Percentiles rank a stretch among this genome's conserved stretches.
phyloP scores from a whole-genome alignment of 2,113 vertebrate species.

The Tringa solitaria region DNA sequence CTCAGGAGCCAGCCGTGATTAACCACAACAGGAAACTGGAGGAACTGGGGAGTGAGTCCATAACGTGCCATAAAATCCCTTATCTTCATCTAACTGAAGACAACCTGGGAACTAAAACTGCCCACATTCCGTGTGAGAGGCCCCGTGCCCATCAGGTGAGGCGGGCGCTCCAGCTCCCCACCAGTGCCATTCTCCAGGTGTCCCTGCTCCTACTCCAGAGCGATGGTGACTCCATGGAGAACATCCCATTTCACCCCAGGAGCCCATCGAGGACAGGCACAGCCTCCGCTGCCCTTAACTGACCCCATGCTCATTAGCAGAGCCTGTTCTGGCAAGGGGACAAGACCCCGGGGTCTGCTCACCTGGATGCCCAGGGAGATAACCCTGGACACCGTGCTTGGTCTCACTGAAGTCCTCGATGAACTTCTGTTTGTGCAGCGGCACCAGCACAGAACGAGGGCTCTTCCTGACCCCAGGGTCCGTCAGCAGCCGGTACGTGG shows the following conservation, averaged over 20 bases:
- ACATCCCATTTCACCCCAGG: background rate
- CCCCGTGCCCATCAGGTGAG: background rate
- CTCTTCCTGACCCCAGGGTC: accelerated
- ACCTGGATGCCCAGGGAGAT: background rate
- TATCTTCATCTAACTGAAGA: background rate
- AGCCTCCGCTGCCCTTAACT: accelerated
- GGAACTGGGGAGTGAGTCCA: accelerated
- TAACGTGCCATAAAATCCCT: background rate
- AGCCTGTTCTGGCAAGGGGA: accelerated
- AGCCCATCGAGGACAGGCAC: accelerated
- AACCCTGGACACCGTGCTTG: accelerated
- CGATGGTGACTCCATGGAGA: accelerated
- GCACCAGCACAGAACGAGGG: background rate
- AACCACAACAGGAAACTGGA: background rate
- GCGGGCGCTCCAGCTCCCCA: accelerated
- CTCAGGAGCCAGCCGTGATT: background rate
- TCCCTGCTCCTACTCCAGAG: background rate
- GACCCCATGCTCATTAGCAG: accelerated
- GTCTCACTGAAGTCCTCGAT: accelerated
- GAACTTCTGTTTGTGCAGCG: background rate
- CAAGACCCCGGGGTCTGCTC: background rate
- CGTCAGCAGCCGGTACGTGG: background rate
- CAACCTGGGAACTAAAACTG: background rate
- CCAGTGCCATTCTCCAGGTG: accelerated
- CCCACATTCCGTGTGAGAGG: accelerated